Evolutionary conservation across 1,140 invertebrate genomes (phyloP).

Genomic region (Sycobia sp.): DNA sequence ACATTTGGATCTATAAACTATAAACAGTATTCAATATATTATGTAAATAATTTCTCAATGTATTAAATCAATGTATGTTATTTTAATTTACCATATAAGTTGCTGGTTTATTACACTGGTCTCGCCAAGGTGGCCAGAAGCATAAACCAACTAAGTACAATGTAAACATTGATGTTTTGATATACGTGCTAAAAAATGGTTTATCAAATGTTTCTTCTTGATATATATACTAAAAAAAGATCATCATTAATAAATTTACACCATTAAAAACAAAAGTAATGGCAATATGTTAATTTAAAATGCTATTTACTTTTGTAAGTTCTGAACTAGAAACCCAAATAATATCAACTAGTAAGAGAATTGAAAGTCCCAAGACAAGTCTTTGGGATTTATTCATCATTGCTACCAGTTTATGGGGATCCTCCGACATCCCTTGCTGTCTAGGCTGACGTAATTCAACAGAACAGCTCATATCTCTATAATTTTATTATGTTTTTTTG

Average conservation of each 20-base stretch:
- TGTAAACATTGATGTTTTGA: conserved; percentile 87
- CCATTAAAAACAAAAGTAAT: background rate
- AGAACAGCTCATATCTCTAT: conserved; percentile 53
- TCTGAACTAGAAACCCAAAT: conserved; percentile 89
- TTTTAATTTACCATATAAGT: conserved; percentile 67
- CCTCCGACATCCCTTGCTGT: conserved; percentile 56
- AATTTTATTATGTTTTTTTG: conserved; percentile 23
- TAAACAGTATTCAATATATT: conserved; percentile 34
- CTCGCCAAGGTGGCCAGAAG: conserved; percentile 82
- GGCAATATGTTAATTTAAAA: background rate
- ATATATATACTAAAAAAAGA: conserved; percentile 77
- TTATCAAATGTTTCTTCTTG: conserved; percentile 79
- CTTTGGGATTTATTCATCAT: conserved; percentile 75
- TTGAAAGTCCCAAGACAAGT: conserved; percentile 75
- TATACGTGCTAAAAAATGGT: conserved; percentile 87
- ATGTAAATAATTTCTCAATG: background rate
- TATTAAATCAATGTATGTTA: background rate
- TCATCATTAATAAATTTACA: conserved; percentile 8
- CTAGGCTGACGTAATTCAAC: conserved; percentile 57
- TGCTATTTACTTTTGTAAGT: conserved; percentile 73
- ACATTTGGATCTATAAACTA: conserved; percentile 72
- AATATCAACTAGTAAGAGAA: conserved; percentile 81
- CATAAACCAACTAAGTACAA: conserved; percentile 82
- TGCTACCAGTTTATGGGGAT: conserved; percentile 56
- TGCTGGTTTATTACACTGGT: conserved; percentile 71